A percentile compares a stretch with the other conserved stretches of the same genome.
Conservation (phyloP, 2,888 invertebrate species). For the Neocrepidodera transversa region DNA sequence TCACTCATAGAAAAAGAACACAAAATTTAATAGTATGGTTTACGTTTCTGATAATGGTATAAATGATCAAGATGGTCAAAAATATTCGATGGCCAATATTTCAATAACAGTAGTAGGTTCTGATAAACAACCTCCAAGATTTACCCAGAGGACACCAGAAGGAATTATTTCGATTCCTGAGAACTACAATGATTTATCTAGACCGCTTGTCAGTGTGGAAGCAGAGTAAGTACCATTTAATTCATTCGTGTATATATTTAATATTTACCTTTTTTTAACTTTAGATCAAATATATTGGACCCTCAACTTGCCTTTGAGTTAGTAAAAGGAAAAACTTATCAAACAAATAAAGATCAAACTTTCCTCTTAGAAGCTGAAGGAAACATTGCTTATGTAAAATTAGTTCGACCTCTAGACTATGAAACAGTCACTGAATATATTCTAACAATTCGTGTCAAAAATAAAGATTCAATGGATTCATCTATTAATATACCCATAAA, state of each 20-base stretch:
- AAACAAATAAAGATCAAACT: slow-evolving; percentile 83
- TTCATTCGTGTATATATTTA: not conserved
- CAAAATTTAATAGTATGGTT: slow-evolving; percentile 74
- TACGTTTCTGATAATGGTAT: slow-evolving; percentile 79
- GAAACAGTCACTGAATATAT: slow-evolving; percentile 86
- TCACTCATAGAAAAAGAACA: slow-evolving; percentile 65
- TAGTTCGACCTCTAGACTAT: slow-evolving; percentile 81
- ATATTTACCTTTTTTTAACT: slow-evolving; percentile 28
- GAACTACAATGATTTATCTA: slow-evolving; percentile 74
- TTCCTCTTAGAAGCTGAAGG: slow-evolving; percentile 70
- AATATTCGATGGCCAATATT: slow-evolving; percentile 77
- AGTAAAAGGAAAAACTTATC: slow-evolving; percentile 82
- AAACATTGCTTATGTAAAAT: slow-evolving; percentile 75
- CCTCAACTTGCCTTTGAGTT: slow-evolving; percentile 81
- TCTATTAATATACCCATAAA: slow-evolving; percentile 80
- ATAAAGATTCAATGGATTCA: slow-evolving; percentile 79
- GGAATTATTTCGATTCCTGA: slow-evolving; percentile 70
- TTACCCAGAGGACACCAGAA: slow-evolving; percentile 67
- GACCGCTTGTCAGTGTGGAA: slow-evolving; percentile 63
- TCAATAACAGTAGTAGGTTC: slow-evolving; percentile 86
- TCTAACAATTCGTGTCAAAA: slow-evolving; percentile 82
- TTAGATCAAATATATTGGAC: slow-evolving; percentile 77
- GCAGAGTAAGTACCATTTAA: slow-evolving; percentile 67
- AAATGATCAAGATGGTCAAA: slow-evolving; percentile 68
- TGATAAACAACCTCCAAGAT: slow-evolving; percentile 84